Conservation (phyloP, 1,140 invertebrate genomes). For the Bombus waltoni region DNA sequence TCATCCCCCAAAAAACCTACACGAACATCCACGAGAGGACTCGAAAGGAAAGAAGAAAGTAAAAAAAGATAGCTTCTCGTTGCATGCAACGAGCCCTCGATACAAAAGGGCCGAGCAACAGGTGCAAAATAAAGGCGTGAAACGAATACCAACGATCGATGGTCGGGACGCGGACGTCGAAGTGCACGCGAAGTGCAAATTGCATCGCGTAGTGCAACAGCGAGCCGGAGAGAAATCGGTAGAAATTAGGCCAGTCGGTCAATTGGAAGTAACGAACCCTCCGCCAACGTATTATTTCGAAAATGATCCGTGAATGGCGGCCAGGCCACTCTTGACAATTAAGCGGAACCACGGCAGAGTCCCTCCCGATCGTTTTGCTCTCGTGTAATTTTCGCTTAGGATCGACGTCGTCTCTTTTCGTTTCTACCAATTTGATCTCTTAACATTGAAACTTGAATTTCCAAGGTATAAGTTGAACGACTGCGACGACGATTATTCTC, state of each 20-base stretch:
- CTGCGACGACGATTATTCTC: too few species aligned
- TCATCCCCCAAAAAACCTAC: neutral
- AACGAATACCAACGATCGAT: neutral
- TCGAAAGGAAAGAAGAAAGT: neutral
- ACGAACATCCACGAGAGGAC: neutral
- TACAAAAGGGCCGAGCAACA: constrained; percentile 28
- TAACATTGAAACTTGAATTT: neutral
- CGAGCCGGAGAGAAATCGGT: constrained; percentile 58
- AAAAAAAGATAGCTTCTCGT: neutral
- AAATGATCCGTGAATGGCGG: constrained; percentile 37
- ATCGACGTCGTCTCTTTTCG: neutral
- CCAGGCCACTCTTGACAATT: neutral
- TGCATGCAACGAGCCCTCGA: neutral
- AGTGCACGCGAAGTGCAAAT: constrained; percentile 43
- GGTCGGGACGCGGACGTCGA: neutral
- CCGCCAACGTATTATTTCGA: constrained; percentile 48
- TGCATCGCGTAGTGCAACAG: constrained; percentile 3
- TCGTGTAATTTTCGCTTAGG: neutral
- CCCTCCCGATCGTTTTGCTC: neutral
- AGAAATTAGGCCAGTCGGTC: constrained; percentile 66
- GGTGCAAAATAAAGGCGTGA: neutral
- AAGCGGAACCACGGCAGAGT: neutral
- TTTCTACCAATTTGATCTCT: neutral
- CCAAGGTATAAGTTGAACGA: too few species aligned
- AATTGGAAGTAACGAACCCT: constrained; percentile 63